phyloP scores from a whole-genome alignment of 1,140 invertebrate genomes.

The Arion vulgaris region DNA sequence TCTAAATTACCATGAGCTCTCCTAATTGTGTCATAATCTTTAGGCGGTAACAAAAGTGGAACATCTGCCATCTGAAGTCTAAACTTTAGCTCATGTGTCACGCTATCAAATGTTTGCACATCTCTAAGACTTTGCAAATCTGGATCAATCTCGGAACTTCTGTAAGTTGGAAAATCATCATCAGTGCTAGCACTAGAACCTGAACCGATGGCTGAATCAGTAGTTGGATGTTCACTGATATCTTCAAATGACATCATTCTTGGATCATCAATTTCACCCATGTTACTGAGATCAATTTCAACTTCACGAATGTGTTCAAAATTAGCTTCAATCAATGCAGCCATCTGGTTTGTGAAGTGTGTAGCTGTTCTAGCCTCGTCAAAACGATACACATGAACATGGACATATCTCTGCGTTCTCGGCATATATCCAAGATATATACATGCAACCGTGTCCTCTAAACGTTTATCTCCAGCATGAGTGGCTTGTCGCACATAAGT shows the following conservation, averaged over 20 bases:
- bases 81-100: constrained; percentile 90
- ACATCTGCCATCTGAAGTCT: constrained; percentile 76
- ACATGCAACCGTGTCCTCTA: constrained; percentile 88
- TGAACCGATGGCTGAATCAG: constrained; percentile 55
- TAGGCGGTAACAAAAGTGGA: constrained; percentile 89
- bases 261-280: constrained; percentile 57
- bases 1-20: constrained; percentile 73
- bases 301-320: constrained; percentile 76
- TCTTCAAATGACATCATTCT: constrained; percentile 39
- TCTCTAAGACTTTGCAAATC: constrained; percentile 72
- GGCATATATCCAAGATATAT: constrained; percentile 80
- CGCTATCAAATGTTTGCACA: constrained; percentile 88
- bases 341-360: constrained; percentile 85
- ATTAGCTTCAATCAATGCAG: constrained; percentile 86
- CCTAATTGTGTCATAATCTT: constrained; percentile 89
- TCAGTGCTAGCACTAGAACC: constrained; percentile 53
- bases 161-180: constrained; percentile 52
- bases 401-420: constrained; percentile 85
- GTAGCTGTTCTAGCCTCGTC: constrained; percentile 93
- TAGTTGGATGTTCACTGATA: constrained; percentile 49
- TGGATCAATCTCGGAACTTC: constrained; percentile 58
- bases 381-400: constrained; percentile 95
- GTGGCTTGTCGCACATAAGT: constrained; percentile 59
- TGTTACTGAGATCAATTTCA: constrained; percentile 62
- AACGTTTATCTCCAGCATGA: constrained; percentile 67